phyloP scores from a whole-genome alignment of 1,140 invertebrate species.

The Drosophila lacertosa region DNA sequence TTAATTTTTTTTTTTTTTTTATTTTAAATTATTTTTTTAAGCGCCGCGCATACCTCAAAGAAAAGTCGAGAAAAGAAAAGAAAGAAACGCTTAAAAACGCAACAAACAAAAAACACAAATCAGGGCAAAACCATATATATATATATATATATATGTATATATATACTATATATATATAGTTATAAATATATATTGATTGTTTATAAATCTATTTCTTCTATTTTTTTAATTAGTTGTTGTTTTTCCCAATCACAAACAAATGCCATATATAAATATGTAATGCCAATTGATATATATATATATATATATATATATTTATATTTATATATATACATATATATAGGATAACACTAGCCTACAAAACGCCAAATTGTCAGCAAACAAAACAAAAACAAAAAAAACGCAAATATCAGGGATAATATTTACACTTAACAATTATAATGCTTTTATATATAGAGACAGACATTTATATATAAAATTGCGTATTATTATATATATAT shows the following conservation, averaged over 20 bases:
- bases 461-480: conserved; percentile 27
- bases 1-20: conserved; percentile 18
- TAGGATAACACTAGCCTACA: conserved; percentile 51
- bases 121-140: conserved; percentile 26
- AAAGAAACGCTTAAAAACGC: conserved; percentile 38
- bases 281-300: conserved; percentile 69
- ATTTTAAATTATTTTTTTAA: conserved; percentile 43
- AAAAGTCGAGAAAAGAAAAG: conserved; percentile 23
- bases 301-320: conserved; percentile 34
- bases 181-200: conserved; percentile 26
- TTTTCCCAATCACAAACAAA: conserved; percentile 42
- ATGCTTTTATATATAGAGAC: conserved; percentile 6
- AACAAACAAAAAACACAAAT: conserved; percentile 37
- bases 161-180: conserved; percentile 6
- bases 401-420: conserved; percentile 71
- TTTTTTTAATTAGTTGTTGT: conserved; percentile 48
- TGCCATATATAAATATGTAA: conserved; percentile 74
- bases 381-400: conserved; percentile 23
- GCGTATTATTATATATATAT: conserved; percentile 17
- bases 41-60: conserved; percentile 69
- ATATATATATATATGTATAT: conserved; percentile 21
- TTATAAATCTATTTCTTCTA: conserved; percentile 43
- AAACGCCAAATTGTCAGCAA: conserved; percentile 70
- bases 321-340: conserved; percentile 18
- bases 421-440: conserved; percentile 18